Percentiles rank a stretch among this genome's conserved stretches.
Evolutionary conservation across 2,888 invertebrate genomes (phyloP).

Genomic region (Nebria salina): DNA sequence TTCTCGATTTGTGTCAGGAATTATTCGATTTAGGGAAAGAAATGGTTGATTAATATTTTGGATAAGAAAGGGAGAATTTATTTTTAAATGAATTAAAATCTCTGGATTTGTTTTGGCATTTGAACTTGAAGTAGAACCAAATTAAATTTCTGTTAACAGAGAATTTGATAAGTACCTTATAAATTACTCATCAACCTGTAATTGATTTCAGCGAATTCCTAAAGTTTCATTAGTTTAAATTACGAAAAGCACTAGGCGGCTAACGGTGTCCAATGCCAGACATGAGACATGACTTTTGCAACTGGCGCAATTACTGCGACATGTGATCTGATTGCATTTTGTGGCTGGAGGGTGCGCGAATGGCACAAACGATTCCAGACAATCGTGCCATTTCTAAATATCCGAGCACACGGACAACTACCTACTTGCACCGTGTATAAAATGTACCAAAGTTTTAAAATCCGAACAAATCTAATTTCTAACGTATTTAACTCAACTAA

Average conservation of each 20-base stretch:
- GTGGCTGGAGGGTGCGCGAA: neutral
- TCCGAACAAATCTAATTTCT: too few relatives aligned
- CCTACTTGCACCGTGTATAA: neutral
- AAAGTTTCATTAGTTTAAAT: neutral
- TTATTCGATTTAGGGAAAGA: neutral
- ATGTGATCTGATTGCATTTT: conserved; percentile 35
- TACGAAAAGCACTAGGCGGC: neutral
- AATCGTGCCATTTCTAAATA: neutral
- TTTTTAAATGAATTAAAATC: too few relatives aligned
- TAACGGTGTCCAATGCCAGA: too few relatives aligned
- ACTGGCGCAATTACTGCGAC: conserved; percentile 18
- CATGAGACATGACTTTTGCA: neutral
- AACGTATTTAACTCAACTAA: too few relatives aligned
- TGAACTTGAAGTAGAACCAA: neutral
- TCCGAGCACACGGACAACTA: neutral
- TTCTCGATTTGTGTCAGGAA: neutral
- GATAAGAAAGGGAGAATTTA: too few relatives aligned
- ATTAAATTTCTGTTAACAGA: neutral
- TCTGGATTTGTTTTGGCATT: too few relatives aligned
- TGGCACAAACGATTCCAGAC: neutral
- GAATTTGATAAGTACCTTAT: neutral
- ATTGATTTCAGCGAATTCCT: neutral
- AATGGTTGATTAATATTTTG: too few relatives aligned
- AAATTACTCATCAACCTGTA: neutral
- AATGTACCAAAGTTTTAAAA: too few relatives aligned